Evolutionary conservation across 2,113 vertebrate species (phyloP), one percentile per base, ranked within the genome.

Genomic region (Spilogale gracilis): DNA sequence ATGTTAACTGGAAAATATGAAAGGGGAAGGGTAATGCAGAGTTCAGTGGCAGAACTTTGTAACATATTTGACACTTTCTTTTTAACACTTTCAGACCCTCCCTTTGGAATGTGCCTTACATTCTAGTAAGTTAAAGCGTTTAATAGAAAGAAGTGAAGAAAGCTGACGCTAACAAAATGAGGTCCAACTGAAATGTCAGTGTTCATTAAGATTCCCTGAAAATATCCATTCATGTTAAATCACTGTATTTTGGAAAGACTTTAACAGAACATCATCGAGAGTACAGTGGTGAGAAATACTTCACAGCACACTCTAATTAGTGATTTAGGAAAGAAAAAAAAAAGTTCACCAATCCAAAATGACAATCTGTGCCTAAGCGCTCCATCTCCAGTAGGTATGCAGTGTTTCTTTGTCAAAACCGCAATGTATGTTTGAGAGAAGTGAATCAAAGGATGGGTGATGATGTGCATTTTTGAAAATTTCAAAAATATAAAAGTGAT

Each of bases 1-100:
- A 98, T 99, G 99, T 98, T 99, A 99, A 98, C 98, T 98, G 98
- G 98, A 98, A 99, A 99, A 98, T 98, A 98, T 98, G 98, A 98
- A 99, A 98, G 98, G 98, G 98, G 95, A 97, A 98, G 98, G 99
- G 98, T 98, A 98, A 99, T 94, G 93, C 98, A 98, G 98, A 99
- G 98, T 99, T 99, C 99, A 99, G 18, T 97, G 97, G 96, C 91
- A 97, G 96, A 98, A 98, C 98, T 98, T 98, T 98, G 97, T 98
- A 98, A 98, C 94, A 52, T 96, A 95, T 87, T 97, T 98, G 98
- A 98, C 98, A 98, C 96, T 96, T 89, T 86, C 90, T 27, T 86
- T 88, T 94, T 98, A 99, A 98, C 96, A 94, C 96, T n/a, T 98
- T 98, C 95, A 92, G 38, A 95, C 95, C 91, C 79, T 88, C 92